Evolutionary conservation across 2,888 invertebrate genomes (phyloP), one percentile per base, ranked within the genome.

Genomic region (Therioaphis trifolii): DNA sequence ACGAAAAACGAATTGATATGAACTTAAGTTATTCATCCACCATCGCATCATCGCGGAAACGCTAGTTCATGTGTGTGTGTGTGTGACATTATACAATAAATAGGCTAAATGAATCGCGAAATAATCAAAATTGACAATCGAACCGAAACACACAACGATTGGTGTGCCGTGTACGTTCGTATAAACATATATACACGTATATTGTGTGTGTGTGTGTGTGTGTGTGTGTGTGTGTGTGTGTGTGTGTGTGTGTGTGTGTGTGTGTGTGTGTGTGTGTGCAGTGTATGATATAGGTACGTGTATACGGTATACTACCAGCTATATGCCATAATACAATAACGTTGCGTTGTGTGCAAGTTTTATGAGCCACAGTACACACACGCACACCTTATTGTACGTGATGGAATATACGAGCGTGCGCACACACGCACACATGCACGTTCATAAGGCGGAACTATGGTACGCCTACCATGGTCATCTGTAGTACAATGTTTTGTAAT

Each of bases 381-480:
- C 27, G 9, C 46, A 77, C 61, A 61, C 43, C 55, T 71, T 71
- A 46, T 46, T 58, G 58, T 58, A 58, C 55, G 55, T n/a, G 21
- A n/a, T n/a, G 18, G 52, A 21, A 49, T 49, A 46, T 4, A 49
- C 29, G 9, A 69, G 15, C 7, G 35, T n/a, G n/a, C 58, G 24
- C 1, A 4, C 15, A 66, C 29, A 12, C 52, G 66, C n/a, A 21
- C 40, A 68, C 61, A 46, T 46, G 29, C 43, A 21, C 82, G 63
- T 35, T 46, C 35, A 24, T 49, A 12, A 63, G 82, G 82, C 82
- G 82, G 82, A 82, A 82, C 82, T 82, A 82, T 82, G 82, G 82
- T 82, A 82, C 82, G 82, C 82, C 82, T 74, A 82, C 82, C 82
- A 82, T 49, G 82, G 82, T 74, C 82, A 74, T 72, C 82, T 63